Conservation (phyloP, 2,888 invertebrate genomes). For the Timema cristinae region DNA sequence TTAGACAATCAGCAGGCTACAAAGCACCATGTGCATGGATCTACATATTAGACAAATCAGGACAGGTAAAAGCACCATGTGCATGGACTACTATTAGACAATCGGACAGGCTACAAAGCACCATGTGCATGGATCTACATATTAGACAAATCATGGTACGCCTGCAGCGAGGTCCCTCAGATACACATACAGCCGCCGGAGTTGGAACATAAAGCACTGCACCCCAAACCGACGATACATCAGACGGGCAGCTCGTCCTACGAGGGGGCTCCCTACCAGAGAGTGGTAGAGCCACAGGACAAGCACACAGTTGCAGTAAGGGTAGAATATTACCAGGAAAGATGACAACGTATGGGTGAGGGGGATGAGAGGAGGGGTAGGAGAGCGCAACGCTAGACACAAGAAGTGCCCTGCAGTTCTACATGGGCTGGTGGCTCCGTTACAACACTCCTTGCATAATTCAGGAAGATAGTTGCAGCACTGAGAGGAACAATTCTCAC, state of each 20-base stretch:
- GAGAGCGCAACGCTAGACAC: too few species aligned
- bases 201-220: neutral
- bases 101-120: neutral
- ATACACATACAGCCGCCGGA: neutral
- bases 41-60: too few species aligned
- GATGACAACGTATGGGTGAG: too few species aligned
- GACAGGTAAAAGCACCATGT: too few species aligned
- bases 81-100: neutral
- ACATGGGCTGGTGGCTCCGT: too few species aligned
- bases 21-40: too few species aligned
- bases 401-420: too few species aligned
- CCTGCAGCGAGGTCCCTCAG: neutral
- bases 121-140: neutral
- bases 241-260: conserved; percentile 5
- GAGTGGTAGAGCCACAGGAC: conserved; percentile 22
- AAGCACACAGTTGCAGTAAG: conserved; percentile 29
- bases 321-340: conserved; percentile 19
- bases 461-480: too few species aligned
- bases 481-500: too few species aligned
- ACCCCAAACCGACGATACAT: conserved; percentile 18
- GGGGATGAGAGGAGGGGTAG: too few species aligned
- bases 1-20: too few species aligned
- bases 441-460: too few species aligned
- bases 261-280: conserved; percentile 14
- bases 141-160: neutral